Evolutionary conservation across 2,797 vertebrate genomes (phyloP), one percentile per base, ranked within the genome.

Genomic region (Crocodylus rhombifer): DNA sequence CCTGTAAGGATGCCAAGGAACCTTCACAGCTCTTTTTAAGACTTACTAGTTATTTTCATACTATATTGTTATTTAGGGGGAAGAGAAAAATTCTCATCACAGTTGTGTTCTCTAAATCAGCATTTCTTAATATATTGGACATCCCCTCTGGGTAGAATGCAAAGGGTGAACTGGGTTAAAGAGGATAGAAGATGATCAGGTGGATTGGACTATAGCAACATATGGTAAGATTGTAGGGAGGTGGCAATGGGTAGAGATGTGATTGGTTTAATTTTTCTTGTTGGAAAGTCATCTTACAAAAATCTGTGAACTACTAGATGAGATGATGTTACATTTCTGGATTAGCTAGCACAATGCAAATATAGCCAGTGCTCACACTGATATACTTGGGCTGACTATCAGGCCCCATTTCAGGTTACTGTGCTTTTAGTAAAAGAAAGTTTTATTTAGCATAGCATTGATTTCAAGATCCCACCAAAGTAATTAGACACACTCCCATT

Each of bases 191-290:
- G 65, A 60, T 20, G 4, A 82, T 73, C 61, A 69, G 83, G 51
- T 18, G 6, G 17, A 82, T 36, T 18, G 12, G 85, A 5, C 12
- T 92, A 91, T 64, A 89, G 33, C 9, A 87, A 51, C 42, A 78
- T 82, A 92, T 75, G 60, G 73, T 15, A 28, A 0, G 0, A 57
- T 64, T 91, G 90, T 80, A 91, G 63, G 77, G 11, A 5, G 6
- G 42, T 42, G 42, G 42, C 42, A 42, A 28, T 80, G 8, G 79
- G n/a, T 86, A 65, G 61, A 83, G 20, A 6, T 42, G 10, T 80
- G 79, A 79, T 82, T 87, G 17, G 20, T 85, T 94, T 93, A 61
- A 67, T 84, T 94, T 91, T 88, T 87, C 63, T 92, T 81, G 82
- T 62, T 77, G 84, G 13, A 6, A 95, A 88, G 80, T 57, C 4